phyloP scores from a whole-genome alignment of 2,797 vertebrate genomes.

The Spondyliosoma cantharus region DNA sequence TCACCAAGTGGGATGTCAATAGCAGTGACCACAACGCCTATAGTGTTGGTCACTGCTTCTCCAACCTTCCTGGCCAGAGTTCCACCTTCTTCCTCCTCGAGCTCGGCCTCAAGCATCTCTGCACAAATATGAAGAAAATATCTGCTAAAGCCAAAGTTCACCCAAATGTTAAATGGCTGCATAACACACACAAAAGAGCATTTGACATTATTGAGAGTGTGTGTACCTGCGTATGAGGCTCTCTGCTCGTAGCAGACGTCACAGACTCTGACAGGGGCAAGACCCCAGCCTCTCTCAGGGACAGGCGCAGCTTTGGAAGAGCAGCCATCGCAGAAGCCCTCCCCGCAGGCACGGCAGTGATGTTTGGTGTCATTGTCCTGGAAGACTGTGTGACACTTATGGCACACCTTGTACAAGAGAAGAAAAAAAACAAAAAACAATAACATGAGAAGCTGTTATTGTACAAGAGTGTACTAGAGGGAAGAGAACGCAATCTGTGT shows the following conservation, averaged over 20 bases:
- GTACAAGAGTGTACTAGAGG: neutral
- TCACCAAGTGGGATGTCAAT: constrained; percentile 99
- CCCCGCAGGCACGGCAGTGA: constrained; percentile 98
- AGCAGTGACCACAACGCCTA: constrained; percentile 97
- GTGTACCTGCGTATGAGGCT: constrained; percentile 73
- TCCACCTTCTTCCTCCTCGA: constrained; percentile 93
- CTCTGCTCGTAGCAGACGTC: constrained; percentile 90
- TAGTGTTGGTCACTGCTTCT: constrained; percentile 96
- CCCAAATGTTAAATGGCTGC: constrained; percentile 14
- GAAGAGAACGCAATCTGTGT: constrained; percentile 17
- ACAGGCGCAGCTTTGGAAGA: constrained; percentile 94
- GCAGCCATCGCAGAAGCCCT: constrained; percentile 97
- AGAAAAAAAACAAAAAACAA: constrained; percentile 22
- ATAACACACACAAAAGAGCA: constrained; percentile 1
- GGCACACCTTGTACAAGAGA: constrained; percentile 87
- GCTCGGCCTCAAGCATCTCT: constrained; percentile 80
- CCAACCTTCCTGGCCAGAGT: constrained; percentile 97
- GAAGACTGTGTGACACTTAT: constrained; percentile 92
- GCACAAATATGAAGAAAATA: constrained; percentile 16
- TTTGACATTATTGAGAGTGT: constrained; percentile 9
- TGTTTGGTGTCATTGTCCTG: constrained; percentile 98
- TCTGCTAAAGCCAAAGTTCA: constrained; percentile 8
- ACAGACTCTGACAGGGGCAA: constrained; percentile 95
- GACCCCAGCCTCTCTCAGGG: constrained; percentile 97
- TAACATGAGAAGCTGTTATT: constrained; percentile 54